Conservation (phyloP, 2,888 invertebrate genomes). For the Psylliodes chrysocephalus region DNA sequence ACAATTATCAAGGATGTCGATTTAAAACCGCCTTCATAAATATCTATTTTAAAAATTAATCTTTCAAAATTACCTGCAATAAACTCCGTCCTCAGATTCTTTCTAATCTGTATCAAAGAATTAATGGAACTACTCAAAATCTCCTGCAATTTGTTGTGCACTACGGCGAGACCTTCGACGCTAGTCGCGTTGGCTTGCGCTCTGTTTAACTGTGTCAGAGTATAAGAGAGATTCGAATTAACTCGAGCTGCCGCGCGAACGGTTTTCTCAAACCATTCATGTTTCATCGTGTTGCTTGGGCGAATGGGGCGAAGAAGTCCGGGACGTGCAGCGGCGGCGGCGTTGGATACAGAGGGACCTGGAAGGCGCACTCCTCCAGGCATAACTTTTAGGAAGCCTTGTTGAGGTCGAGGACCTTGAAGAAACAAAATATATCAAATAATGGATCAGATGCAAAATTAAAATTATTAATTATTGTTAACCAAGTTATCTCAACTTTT, state of each 20-base stretch:
- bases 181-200: constrained; percentile 66
- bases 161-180: constrained; percentile 66
- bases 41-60: background rate
- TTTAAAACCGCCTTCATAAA: background rate
- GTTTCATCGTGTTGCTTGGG: constrained; percentile 44
- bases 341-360: background rate
- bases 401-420: constrained; percentile 16
- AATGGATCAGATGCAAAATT: no score
- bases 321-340: background rate
- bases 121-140: constrained; percentile 67
- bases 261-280: constrained; percentile 72
- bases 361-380: constrained; percentile 30
- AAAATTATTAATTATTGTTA: no score
- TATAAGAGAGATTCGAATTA: constrained; percentile 68
- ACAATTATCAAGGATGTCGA: no score
- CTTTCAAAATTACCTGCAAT: constrained; percentile 64
- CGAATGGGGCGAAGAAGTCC: background rate
- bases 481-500: no score
- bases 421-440: no score
- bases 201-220: constrained; percentile 67
- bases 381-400: constrained; percentile 43
- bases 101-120: constrained; percentile 68
- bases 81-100: constrained; percentile 68
- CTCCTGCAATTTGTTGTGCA: constrained; percentile 69
- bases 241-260: constrained; percentile 69